Conservation (phyloP, 2,888 invertebrate genomes). For the Cosmia trapezina region DNA sequence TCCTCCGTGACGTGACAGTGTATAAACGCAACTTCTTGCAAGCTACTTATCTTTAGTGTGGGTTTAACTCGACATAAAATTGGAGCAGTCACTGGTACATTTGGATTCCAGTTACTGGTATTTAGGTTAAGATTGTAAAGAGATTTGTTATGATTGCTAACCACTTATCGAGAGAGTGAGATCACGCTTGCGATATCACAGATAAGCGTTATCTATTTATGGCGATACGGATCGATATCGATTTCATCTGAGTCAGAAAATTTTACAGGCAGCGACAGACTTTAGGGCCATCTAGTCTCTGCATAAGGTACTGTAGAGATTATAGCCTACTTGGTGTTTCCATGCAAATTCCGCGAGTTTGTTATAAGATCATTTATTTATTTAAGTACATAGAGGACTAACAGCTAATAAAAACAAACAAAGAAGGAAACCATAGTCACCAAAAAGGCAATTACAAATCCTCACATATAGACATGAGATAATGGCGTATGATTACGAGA, state of each 20-base stretch:
- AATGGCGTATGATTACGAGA: neutral
- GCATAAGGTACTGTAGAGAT: neutral
- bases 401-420: no score
- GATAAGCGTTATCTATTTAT: slow-evolving; percentile 29
- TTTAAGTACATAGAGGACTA: no score
- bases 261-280: neutral
- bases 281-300: slow-evolving; percentile 1
- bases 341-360: neutral
- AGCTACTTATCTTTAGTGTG: neutral
- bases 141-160: slow-evolving; percentile 20
- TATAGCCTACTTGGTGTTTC: neutral
- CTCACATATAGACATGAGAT: no score
- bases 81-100: neutral
- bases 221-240: slow-evolving; percentile 13
- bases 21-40: neutral
- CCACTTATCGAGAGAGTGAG: slow-evolving; percentile 7
- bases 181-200: slow-evolving; percentile 24
- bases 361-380: neutral
- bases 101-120: slow-evolving; percentile 19
- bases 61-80: neutral
- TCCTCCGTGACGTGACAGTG: no score
- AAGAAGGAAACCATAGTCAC: no score
- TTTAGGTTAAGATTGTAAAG: slow-evolving; percentile 36
- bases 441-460: no score
- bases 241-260: neutral